Conservation (phyloP, 2,113 vertebrate genomes). For the Tenebrosternarchus preto region DNA sequence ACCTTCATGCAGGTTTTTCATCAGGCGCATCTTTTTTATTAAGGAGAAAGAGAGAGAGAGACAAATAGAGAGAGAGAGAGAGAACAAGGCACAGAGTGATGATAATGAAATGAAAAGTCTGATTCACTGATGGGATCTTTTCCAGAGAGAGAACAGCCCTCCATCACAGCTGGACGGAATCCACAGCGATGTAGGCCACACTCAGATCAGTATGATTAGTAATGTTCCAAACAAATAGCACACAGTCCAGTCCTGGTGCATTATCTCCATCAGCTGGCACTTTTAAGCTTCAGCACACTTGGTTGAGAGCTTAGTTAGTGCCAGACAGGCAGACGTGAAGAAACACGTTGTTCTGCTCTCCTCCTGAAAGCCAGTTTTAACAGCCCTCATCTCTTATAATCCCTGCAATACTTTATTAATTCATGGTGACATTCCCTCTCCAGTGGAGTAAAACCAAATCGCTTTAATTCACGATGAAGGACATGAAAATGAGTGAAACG, state of each 20-base stretch:
- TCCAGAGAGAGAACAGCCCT: not conserved
- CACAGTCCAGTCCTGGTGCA: not conserved
- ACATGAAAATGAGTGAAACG: slow-evolving; percentile 29
- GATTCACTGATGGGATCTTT: slow-evolving; percentile 12
- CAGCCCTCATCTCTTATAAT: slow-evolving; percentile 6
- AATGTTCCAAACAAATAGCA: not conserved
- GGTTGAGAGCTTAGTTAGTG: not conserved
- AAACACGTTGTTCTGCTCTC: not conserved
- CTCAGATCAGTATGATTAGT: not conserved
- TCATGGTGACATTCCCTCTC: not conserved
- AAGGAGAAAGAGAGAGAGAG: slow-evolving; percentile 2
- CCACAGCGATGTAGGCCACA: not conserved
- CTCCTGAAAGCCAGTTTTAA: slow-evolving; percentile 12
- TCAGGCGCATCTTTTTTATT: slow-evolving; percentile 20
- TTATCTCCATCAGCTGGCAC: not conserved
- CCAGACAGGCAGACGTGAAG: not conserved
- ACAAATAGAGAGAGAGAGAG: not conserved
- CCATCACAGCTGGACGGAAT: slow-evolving; percentile 20
- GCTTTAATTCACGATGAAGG: slow-evolving; percentile 24
- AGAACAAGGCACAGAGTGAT: not conserved
- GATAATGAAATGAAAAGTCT: slow-evolving; percentile 15
- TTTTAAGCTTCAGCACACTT: not conserved
- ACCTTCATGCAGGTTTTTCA: slow-evolving; percentile 50
- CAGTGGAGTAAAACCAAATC: slow-evolving; percentile 1
- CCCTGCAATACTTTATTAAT: slow-evolving; percentile 5